phyloP scores from a whole-genome alignment of 2,888 invertebrate species.

The Bhutanitis thaidina region DNA sequence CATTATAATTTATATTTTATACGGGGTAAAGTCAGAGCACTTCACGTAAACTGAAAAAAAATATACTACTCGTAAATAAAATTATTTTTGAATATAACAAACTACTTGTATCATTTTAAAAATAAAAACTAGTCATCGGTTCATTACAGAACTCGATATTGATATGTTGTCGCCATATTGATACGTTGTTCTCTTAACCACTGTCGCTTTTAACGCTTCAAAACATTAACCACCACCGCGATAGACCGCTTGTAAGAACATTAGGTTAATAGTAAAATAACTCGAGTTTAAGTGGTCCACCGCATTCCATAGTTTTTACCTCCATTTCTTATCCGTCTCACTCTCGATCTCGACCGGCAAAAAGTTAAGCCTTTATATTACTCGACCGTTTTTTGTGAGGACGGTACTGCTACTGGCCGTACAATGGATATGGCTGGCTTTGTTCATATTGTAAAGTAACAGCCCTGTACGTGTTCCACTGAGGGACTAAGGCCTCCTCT shows the following conservation, averaged over 20 bases:
- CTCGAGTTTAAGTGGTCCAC: constrained; percentile 23
- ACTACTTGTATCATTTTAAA: too few species aligned
- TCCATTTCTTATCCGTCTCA: constrained; percentile 9
- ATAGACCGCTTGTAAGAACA: constrained; percentile 15
- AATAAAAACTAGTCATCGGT: constrained; percentile 3
- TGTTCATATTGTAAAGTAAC: too few species aligned
- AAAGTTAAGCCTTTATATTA: constrained; percentile 15
- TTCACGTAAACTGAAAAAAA: too few species aligned
- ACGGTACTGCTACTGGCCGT: neutral
- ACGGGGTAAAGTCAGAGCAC: too few species aligned
- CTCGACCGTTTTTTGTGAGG: constrained; percentile 12
- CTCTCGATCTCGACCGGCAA: constrained; percentile 20
- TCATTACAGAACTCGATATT: neutral
- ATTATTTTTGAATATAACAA: too few species aligned
- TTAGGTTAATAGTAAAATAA: constrained; percentile 21
- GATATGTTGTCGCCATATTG: neutral
- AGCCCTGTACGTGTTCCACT: too few species aligned
- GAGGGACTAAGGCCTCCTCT: too few species aligned
- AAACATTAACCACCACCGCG: neutral
- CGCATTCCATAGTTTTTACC: constrained; percentile 23
- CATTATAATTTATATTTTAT: too few species aligned
- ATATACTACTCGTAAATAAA: too few species aligned
- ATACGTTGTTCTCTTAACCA: constrained; percentile 1
- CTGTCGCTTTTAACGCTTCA: constrained; percentile 8
- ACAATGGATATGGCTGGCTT: too few species aligned